A percentile compares a stretch with the other conserved stretches of the same genome.
Conservation (phyloP, 1,140 invertebrate species). For the Brachionus rotundiformis region DNA sequence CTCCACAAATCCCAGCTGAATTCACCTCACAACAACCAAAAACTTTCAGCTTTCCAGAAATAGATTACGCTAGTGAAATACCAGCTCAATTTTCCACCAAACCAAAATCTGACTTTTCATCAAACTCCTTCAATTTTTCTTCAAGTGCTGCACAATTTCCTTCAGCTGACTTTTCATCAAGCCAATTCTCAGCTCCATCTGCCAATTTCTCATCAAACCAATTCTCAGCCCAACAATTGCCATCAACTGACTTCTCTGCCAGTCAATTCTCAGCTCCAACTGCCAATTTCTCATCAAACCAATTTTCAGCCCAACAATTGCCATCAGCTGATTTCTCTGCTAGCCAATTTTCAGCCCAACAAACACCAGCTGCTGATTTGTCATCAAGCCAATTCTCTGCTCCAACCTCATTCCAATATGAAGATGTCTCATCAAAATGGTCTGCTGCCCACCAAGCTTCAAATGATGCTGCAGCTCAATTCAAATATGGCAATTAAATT, state of each 20-base stretch:
- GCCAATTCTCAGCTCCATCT: slow-evolving; percentile 10
- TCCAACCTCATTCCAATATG: slow-evolving; percentile 3
- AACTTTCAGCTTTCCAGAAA: background rate
- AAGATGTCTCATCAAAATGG: background rate
- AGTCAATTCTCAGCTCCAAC: background rate
- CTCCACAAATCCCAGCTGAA: slow-evolving; percentile 14
- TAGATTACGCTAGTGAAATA: background rate
- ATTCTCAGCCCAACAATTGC: background rate
- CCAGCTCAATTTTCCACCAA: background rate
- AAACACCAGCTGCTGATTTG: background rate
- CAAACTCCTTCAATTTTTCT: background rate
- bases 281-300: background rate
- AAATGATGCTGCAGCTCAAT: background rate
- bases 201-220: background rate
- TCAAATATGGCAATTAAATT: background rate
- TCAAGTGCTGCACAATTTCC: background rate
- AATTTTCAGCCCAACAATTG: background rate
- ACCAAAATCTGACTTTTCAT: background rate
- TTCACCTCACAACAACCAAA: background rate
- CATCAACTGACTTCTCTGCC: no score
- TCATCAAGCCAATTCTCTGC: background rate
- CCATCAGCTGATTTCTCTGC: background rate
- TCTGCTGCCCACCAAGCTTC: slow-evolving; percentile 1
- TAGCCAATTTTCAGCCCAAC: background rate
- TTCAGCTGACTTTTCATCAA: background rate